Conservation (phyloP, 2,888 invertebrate genomes). For the Dendrolimus pini region DNA sequence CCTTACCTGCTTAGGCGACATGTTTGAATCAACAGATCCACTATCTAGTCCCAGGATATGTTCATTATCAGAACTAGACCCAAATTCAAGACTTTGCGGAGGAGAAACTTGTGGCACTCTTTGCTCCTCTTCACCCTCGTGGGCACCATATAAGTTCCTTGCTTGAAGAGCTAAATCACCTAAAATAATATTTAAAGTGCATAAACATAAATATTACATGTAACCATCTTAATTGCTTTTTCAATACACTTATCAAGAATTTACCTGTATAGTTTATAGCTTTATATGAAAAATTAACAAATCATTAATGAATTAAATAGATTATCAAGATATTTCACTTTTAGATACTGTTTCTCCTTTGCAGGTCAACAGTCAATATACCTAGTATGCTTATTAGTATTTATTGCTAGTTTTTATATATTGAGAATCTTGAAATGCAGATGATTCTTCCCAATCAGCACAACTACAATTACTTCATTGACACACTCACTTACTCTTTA, state of each 20-base stretch:
- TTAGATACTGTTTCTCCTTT: too few relatives aligned
- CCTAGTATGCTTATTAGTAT: not conserved
- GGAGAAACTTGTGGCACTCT: constrained; percentile 87
- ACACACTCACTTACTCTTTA: too few relatives aligned
- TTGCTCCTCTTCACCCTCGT: constrained; percentile 84
- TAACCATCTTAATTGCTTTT: too few relatives aligned
- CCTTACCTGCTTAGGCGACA: constrained; percentile 87
- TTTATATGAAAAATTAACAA: too few relatives aligned
- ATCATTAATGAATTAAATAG: not conserved
- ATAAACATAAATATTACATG: too few relatives aligned
- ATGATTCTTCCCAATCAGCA: too few relatives aligned
- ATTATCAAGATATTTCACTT: not conserved
- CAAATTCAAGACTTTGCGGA: constrained; percentile 86
- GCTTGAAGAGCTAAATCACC: constrained; percentile 68
- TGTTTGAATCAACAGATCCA: constrained; percentile 84
- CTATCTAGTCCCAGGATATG: constrained; percentile 91
- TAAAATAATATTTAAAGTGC: constrained; percentile 15
- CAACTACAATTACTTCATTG: too few relatives aligned
- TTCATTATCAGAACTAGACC: constrained; percentile 84
- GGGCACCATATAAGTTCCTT: constrained; percentile 58
- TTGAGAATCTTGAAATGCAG: too few relatives aligned
- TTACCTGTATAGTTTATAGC: too few relatives aligned
- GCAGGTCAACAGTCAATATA: too few relatives aligned
- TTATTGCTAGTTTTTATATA: too few relatives aligned
- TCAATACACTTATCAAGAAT: too few relatives aligned